Conservation (phyloP, 2,113 vertebrate genomes). For the Gambusia holbrooki region DNA sequence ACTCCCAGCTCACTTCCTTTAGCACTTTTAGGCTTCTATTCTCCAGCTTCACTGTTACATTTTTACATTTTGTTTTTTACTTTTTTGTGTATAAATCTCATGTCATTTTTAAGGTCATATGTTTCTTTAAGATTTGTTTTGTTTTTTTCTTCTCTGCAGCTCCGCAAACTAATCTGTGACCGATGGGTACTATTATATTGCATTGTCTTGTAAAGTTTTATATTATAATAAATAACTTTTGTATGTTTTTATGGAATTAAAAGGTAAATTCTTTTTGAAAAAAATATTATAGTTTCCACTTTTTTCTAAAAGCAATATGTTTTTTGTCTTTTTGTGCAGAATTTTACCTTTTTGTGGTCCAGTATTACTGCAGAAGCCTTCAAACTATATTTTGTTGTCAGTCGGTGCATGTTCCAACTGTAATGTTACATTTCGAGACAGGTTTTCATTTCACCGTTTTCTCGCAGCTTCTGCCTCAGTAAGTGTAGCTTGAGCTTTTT, state of each 20-base stretch:
- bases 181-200: slow-evolving; percentile 79
- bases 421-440: slow-evolving; percentile 36
- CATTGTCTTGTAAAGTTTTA: slow-evolving; percentile 82
- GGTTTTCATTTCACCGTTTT: slow-evolving; percentile 40
- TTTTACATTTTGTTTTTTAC: slow-evolving; percentile 4
- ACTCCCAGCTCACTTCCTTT: slow-evolving; percentile 24
- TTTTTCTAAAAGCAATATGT: slow-evolving; percentile 68
- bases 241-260: slow-evolving; percentile 75
- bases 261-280: slow-evolving; percentile 31
- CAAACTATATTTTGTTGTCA: slow-evolving; percentile 38
- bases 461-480: slow-evolving; percentile 21
- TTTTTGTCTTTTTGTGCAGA: slow-evolving; percentile 47
- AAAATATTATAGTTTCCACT: slow-evolving; percentile 45
- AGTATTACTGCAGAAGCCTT: slow-evolving; percentile 40
- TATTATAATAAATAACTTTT: slow-evolving; percentile 76
- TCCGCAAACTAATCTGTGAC: slow-evolving; percentile 67
- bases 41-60: slow-evolving; percentile 22
- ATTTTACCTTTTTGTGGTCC: slow-evolving; percentile 17
- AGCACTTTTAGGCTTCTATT: slow-evolving; percentile 59
- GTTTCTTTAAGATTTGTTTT: slow-evolving; percentile 15
- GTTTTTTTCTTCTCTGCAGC: slow-evolving; percentile 50
- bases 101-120: slow-evolving; percentile 36
- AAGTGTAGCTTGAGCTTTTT: slow-evolving; percentile 22
- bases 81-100: slow-evolving; percentile 24
- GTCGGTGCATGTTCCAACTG: slow-evolving; percentile 63